phyloP scores from a whole-genome alignment of 2,888 invertebrate genomes.

The Lamellibrachia satsuma region DNA sequence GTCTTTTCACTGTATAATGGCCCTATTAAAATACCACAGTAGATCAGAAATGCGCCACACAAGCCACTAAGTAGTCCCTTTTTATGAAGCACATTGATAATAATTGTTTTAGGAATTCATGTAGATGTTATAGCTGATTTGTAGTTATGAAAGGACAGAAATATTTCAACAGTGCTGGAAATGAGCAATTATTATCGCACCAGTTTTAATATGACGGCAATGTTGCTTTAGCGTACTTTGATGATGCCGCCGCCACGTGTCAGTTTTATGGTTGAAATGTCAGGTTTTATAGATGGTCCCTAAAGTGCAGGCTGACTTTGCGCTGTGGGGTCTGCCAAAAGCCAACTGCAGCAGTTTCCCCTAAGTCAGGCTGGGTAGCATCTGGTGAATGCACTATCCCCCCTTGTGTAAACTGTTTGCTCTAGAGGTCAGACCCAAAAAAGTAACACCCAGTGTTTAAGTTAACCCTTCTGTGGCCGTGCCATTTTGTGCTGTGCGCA shows the following conservation, averaged over 20 bases:
- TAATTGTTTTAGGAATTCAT: background rate
- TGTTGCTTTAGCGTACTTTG: background rate
- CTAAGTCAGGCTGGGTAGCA: background rate
- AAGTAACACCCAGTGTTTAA: background rate
- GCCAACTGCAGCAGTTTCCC: background rate
- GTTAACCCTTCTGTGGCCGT: background rate
- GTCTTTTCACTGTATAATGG: background rate
- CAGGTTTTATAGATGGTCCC: background rate
- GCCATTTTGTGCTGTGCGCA: background rate
- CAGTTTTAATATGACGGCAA: background rate
- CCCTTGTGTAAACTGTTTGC: constrained; percentile 4
- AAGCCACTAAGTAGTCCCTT: background rate
- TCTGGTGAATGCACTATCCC: background rate
- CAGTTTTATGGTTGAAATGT: background rate
- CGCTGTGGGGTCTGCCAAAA: background rate
- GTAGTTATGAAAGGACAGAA: background rate
- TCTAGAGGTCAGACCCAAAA: background rate
- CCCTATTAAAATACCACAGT: background rate
- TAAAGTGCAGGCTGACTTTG: background rate
- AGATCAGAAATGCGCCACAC: background rate
- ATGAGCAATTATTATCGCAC: background rate
- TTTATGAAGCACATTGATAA: background rate
- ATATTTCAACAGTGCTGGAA: background rate
- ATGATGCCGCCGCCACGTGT: background rate
- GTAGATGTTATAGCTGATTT: background rate